A percentile compares a stretch with the other conserved stretches of the same genome.
phyloP scores from a whole-genome alignment of 2,888 invertebrate species.

The Strigamia maritima region DNA sequence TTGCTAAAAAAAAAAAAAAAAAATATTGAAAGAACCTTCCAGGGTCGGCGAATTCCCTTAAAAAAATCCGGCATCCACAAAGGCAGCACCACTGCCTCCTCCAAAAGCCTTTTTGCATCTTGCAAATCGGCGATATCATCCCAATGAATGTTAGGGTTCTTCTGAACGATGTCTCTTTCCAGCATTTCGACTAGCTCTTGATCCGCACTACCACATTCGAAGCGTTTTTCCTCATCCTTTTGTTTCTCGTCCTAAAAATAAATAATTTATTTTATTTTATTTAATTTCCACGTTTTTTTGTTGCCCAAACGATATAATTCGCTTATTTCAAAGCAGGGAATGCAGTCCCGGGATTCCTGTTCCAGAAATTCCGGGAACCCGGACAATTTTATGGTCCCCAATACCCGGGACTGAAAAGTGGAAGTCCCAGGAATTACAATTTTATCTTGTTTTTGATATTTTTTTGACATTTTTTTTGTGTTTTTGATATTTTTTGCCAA shows the following conservation, averaged over 20 bases:
- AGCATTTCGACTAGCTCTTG: constrained; percentile 88
- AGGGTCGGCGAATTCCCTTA: constrained; percentile 59
- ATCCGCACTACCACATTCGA: constrained; percentile 67
- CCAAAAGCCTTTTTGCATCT: constrained; percentile 83
- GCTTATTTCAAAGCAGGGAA: too few relatives aligned
- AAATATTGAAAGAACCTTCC: constrained; percentile 36
- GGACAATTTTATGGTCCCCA: too few relatives aligned
- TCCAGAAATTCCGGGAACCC: too few relatives aligned
- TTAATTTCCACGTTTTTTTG: too few relatives aligned
- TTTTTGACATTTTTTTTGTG: too few relatives aligned
- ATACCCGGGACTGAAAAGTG: too few relatives aligned
- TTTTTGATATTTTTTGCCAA: too few relatives aligned
- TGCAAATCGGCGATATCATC: constrained; percentile 86
- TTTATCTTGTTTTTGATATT: too few relatives aligned
- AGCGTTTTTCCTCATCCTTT: constrained; percentile 60
- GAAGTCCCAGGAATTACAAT: too few relatives aligned
- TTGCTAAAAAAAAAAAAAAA: not conserved
- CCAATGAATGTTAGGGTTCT: constrained; percentile 94
- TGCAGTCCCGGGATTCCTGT: too few relatives aligned
- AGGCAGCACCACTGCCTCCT: constrained; percentile 96
- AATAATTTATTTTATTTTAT: too few relatives aligned
- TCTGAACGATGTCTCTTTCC: constrained; percentile 94
- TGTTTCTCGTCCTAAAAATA: constrained; percentile 50
- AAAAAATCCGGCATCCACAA: constrained; percentile 99
- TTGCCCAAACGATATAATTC: too few relatives aligned